A percentile compares a stretch with the other conserved stretches of the same genome.
Conservation (phyloP, 1,140 invertebrate species). For the Orius insidiosus region DNA sequence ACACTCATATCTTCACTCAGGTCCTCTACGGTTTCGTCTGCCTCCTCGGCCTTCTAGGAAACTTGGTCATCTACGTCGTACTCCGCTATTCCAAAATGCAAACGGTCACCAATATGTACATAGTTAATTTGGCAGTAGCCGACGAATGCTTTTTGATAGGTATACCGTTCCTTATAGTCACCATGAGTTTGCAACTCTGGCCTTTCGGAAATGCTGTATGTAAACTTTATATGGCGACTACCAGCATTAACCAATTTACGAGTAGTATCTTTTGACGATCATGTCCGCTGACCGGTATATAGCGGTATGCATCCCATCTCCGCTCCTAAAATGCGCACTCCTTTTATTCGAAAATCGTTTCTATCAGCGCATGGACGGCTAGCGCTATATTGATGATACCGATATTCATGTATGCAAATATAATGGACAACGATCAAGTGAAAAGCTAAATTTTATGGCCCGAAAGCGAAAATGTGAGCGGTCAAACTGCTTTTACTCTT, state of each 20-base stretch:
- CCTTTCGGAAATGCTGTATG: conserved; percentile 81
- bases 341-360: conserved; percentile 74
- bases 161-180: conserved; percentile 80
- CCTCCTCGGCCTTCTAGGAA: conserved; percentile 74
- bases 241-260: conserved; percentile 90
- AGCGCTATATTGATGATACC: conserved; percentile 80
- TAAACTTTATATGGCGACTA: conserved; percentile 84
- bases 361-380: conserved; percentile 63
- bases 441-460: conserved; percentile 70
- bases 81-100: conserved; percentile 89
- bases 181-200: conserved; percentile 70
- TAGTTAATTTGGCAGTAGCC: conserved; percentile 85
- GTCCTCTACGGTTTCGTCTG: conserved; percentile 68
- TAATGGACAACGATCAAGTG: conserved; percentile 35
- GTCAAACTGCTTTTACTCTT: conserved; percentile 58
- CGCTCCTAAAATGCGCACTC: conserved; percentile 66
- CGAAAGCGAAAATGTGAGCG: conserved; percentile 30
- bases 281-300: conserved; percentile 95
- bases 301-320: conserved; percentile 87
- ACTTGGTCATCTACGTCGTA: conserved; percentile 93
- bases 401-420: conserved; percentile 77
- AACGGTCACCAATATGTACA: conserved; percentile 93
- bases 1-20: conserved; percentile 26
- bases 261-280: conserved; percentile 84
- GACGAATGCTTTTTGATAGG: conserved; percentile 89